phyloP scores from a whole-genome alignment of 2,113 vertebrate species.

The Eleginops maclovinus region DNA sequence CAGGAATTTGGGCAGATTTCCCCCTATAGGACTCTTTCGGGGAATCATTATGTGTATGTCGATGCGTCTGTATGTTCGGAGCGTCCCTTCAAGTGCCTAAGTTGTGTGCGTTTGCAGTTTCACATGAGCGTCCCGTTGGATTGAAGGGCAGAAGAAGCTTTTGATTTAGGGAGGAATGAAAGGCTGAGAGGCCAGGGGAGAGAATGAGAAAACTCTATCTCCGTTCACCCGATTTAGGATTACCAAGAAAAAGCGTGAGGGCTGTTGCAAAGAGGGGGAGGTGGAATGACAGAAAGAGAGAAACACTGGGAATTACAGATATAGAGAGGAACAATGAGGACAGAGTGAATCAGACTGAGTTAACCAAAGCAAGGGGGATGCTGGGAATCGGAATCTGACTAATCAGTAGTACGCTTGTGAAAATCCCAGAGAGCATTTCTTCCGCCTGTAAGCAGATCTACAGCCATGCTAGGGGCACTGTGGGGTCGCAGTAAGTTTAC shows the following conservation, averaged over 20 bases:
- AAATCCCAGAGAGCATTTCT: slow-evolving; percentile 9
- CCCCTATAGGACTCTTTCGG: slow-evolving; percentile 57
- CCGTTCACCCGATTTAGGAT: slow-evolving; percentile 72
- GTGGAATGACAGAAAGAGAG: slow-evolving; percentile 35
- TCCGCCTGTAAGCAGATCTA: background rate
- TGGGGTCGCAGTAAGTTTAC: background rate
- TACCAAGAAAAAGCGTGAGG: slow-evolving; percentile 69
- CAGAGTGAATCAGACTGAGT: slow-evolving; percentile 47
- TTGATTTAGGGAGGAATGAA: slow-evolving; percentile 64
- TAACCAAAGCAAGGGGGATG: slow-evolving; percentile 40
- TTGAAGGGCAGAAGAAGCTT: slow-evolving; percentile 72
- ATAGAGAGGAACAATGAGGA: slow-evolving; percentile 55
- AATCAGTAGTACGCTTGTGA: slow-evolving; percentile 50
- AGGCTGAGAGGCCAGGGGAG: slow-evolving; percentile 56
- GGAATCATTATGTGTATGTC: slow-evolving; percentile 50
- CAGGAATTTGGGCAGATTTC: slow-evolving; percentile 69
- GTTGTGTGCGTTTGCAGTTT: slow-evolving; percentile 23
- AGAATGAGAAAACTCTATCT: slow-evolving; percentile 70
- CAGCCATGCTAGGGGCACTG: background rate
- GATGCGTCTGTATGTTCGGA: slow-evolving; percentile 30
- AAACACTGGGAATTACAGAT: slow-evolving; percentile 58
- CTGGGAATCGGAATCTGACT: slow-evolving; percentile 57
- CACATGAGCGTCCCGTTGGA: slow-evolving; percentile 32
- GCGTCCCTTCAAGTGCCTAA: slow-evolving; percentile 25
- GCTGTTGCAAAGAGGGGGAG: slow-evolving; percentile 44